Base-by-base conservation (phyloP, 2,888 invertebrate species). In the Argynnis bischoffii region DNA sequence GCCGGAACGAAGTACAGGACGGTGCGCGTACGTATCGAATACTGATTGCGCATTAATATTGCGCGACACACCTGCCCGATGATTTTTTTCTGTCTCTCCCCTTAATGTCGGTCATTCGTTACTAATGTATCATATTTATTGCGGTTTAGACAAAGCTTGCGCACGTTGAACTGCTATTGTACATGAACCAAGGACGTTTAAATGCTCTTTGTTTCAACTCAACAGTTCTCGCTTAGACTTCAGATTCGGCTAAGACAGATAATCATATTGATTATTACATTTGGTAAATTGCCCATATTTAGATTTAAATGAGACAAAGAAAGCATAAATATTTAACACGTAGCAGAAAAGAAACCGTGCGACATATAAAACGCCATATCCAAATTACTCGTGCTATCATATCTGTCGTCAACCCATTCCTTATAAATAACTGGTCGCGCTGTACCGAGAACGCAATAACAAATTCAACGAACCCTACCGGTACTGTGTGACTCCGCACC, bases 1-100 rank as follows among this genome's bases (percentile, higher is more conserved):
- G 92, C 92, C 92, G 92, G 92, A 92, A 92, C 92, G 91, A 86
- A 84, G 87, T 90, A 92, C 92, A 92, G 92, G 92, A 92, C 92
- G 91, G 79, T 90, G 91, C 82, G 86, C 81, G 77, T 86, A 84
- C 87, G 89, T 83, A 74, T 83, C 82, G 92, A 90, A 92, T 92
- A 92, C 87, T 92, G 91, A 92, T 92, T 87, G 86, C 88, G 84
- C 88, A 92, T 92, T 92, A 90, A 87, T 92, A 92, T 92, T 90
- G 89, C 91, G 81, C 85, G 82, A 84, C 90, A 86, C 92, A 92
- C 92, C 92, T 92, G 92, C 90, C 82, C 87, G 86, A 85, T 81
- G 86, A 81, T 90, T 89, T 91, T 83, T 90, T 89, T 90, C 86
- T 88, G 86, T 86, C 88, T 88, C 88, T 88, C 87, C 86, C 87